phyloP scores from a whole-genome alignment of 1,140 invertebrate species.

The Diorhabda carinulata region DNA sequence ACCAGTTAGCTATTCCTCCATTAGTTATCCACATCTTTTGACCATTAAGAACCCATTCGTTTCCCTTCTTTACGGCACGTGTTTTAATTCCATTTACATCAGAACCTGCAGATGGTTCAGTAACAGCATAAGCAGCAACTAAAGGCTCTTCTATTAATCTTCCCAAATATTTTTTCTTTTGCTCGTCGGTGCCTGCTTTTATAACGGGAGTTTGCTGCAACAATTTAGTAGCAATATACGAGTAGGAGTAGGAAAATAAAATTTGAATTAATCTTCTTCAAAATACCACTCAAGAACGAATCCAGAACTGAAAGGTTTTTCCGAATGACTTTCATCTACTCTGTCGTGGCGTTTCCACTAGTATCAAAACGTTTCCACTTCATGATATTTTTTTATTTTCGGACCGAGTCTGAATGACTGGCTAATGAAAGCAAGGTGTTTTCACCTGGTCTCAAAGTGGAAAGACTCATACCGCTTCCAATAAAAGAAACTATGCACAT shows the following conservation, averaged over 20 bases:
- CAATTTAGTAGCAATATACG: not conserved
- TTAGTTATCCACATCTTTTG: slow-evolving; percentile 99
- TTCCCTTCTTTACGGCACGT: slow-evolving; percentile 88
- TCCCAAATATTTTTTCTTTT: slow-evolving; percentile 90
- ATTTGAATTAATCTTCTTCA: no score
- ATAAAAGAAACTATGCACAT: no score
- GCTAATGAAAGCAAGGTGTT: no score
- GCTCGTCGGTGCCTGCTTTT: slow-evolving; percentile 75
- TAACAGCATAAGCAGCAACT: slow-evolving; percentile 89
- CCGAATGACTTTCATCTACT: no score
- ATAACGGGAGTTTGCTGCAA: slow-evolving; percentile 83
- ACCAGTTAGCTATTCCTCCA: slow-evolving; percentile 93
- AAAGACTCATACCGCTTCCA: no score
- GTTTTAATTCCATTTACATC: slow-evolving; percentile 90
- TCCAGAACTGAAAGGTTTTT: no score
- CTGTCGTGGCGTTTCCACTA: no score
- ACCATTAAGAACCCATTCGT: slow-evolving; percentile 92
- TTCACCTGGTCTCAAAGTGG: no score
- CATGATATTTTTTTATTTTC: no score
- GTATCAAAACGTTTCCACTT: no score
- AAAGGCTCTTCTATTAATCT: slow-evolving; percentile 79
- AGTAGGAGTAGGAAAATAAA: not conserved
- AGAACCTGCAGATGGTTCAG: slow-evolving; percentile 88
- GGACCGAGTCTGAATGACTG: no score
- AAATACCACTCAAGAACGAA: no score